Evolutionary conservation across 2,797 vertebrate species (phyloP).

Genomic region (Microctenopoma stevenorrisi): DNA sequence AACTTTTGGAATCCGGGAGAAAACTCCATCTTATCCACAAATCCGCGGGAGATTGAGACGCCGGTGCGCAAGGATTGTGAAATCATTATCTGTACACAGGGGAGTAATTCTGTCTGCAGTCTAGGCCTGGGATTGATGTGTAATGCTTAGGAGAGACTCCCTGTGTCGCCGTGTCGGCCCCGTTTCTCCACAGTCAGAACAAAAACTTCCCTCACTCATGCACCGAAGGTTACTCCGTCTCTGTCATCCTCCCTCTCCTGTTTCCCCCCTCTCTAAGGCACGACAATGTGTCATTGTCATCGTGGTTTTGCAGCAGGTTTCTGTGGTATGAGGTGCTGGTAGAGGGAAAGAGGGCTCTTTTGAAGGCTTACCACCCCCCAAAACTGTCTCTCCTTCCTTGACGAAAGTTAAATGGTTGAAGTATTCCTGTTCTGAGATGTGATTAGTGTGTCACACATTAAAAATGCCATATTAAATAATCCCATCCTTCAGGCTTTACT

Average conservation of each 20-base stretch:
- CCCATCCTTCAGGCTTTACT: constrained; percentile 99
- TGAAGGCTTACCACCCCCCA: constrained; percentile 70
- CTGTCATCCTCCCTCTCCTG: constrained; percentile 31
- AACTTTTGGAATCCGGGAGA: constrained; percentile 58
- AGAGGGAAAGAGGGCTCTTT: constrained; percentile 49
- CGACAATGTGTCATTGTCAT: constrained; percentile 82
- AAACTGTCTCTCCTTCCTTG: constrained; percentile 72
- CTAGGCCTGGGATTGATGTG: constrained; percentile 65
- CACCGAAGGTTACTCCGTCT: constrained; percentile 56
- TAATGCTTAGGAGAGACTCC: constrained; percentile 62
- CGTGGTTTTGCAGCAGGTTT: constrained; percentile 70
- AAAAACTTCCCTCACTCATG: constrained; percentile 59
- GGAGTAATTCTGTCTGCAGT: constrained; percentile 60
- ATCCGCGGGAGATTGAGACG: constrained; percentile 63
- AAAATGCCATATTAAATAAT: constrained; percentile 98
- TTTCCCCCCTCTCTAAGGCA: constrained; percentile 38
- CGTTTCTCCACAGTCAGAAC: constrained; percentile 49
- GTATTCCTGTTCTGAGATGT: constrained; percentile 90
- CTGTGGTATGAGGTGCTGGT: constrained; percentile 56
- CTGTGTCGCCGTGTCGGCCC: constrained; percentile 40
- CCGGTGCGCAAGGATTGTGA: constrained; percentile 60
- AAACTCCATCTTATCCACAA: constrained; percentile 60
- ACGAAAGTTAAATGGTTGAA: constrained; percentile 87
- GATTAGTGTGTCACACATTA: constrained; percentile 98
- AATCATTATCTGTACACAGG: constrained; percentile 58